A percentile compares a stretch with the other conserved stretches of the same genome.
phyloP scores from a whole-genome alignment of 1,140 invertebrate genomes.

The Rhopalosiphum padi region DNA sequence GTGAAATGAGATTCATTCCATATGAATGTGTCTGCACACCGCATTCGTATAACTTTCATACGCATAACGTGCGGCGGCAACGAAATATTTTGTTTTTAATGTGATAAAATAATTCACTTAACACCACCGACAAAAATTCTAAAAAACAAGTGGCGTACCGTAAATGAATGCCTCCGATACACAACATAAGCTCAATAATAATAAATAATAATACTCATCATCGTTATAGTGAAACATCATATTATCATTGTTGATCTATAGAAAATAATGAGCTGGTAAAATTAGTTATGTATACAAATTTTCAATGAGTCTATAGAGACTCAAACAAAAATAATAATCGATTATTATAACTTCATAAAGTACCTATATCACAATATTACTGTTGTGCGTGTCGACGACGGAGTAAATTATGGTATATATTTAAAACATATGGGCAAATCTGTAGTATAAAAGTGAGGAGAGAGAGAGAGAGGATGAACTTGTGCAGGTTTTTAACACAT shows the following conservation, averaged over 20 bases:
- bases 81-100: neutral
- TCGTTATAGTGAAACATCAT: neutral
- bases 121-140: neutral
- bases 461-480: neutral
- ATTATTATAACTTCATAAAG: neutral
- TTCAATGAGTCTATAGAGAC: neutral
- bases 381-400: neutral
- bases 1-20: slow-evolving; percentile 47
- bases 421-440: neutral
- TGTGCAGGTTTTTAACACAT: neutral
- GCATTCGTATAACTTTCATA: neutral
- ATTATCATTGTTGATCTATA: no score
- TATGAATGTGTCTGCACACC: neutral
- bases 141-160: neutral
- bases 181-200: neutral
- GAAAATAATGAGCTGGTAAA: neutral
- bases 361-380: neutral
- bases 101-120: neutral
- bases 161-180: neutral
- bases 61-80: neutral
- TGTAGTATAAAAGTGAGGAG: neutral
- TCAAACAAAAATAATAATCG: neutral
- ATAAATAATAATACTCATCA: neutral
- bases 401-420: neutral
- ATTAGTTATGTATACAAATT: neutral